Evolutionary conservation across 2,888 invertebrate species (phyloP), one percentile per base, ranked within the genome.

Genomic region (Melolontha melolontha): DNA sequence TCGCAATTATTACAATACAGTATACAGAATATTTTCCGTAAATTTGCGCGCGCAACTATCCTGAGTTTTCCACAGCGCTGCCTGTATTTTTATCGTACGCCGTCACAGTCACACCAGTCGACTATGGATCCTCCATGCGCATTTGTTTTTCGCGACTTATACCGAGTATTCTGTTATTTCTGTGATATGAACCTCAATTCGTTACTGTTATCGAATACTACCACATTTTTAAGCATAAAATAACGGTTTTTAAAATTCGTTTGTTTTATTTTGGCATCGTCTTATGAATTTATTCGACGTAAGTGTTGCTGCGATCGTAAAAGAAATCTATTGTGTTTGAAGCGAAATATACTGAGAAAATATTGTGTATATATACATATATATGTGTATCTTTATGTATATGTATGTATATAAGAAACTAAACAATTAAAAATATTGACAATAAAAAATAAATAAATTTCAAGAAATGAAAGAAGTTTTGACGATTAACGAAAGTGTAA

Each of bases 111-210:
- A 67, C 70, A 59, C 66, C 69, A 70, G 69, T 71, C 67, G 68
- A 67, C 64, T 66, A 73, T 71, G 71, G 70, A 69, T 73, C 59
- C 70, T 68, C 67, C 66, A 64, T 68, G 65, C 67, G 72, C 68
- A 70, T 67, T 72, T 71, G 70, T 71, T 71, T 73, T 71, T 59
- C 71, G 70, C 71, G 54, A 70, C 62, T 64, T 59, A 44, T 59
- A 59, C 59, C 59, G 59, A 59, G 67, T 51, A 59, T 44, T 59
- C 41, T 44, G 40, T 59, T 59, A 44, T 59, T 59, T 65, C 73
- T 73, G 72, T 73, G 73, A 73, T 73, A 73, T 65, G 64, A 59
- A 55, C 54, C 42, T 70, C 49, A 64, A 66, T 55, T 29, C 44
- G 29, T 27, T 22, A 22, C 44, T 27, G 59, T 40, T 14, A 59